Conservation (phyloP, 2,113 vertebrate species). For the Kryptolebias marmoratus region DNA sequence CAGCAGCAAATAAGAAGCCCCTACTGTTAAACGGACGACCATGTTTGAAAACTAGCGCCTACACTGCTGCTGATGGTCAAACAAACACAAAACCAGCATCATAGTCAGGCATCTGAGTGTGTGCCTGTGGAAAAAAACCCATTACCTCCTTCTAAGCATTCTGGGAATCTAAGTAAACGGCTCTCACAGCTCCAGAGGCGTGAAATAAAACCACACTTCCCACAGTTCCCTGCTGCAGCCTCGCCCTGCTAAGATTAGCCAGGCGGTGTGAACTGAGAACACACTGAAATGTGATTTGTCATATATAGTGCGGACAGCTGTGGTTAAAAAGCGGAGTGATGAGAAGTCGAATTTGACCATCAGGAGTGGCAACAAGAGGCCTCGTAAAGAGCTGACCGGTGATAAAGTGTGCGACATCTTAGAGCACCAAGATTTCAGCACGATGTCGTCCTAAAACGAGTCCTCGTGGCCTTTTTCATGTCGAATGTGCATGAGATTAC, state of each 20-base stretch:
- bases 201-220: constrained; percentile 25
- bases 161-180: constrained; percentile 4
- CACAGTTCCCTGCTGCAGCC: constrained; percentile 4
- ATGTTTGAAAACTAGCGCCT: no score
- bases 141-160: not conserved
- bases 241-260: constrained; percentile 26
- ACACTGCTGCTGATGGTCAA: not conserved
- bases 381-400: not conserved
- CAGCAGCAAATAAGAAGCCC: no score
- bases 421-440: not conserved
- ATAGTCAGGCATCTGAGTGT: not conserved
- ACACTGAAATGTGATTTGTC: constrained; percentile 41
- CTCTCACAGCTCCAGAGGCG: not conserved
- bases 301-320: constrained; percentile 33
- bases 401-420: constrained; percentile 17
- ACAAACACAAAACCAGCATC: not conserved
- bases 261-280: constrained; percentile 13
- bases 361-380: constrained; percentile 30
- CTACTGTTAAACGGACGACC: no score
- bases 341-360: constrained; percentile 41
- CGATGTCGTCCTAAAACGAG: no score
- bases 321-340: constrained; percentile 24
- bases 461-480: not conserved
- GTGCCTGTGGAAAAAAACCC: not conserved
- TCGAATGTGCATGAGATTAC: no score